These are phyloP conservation scores for Scaptomyza flava DNA, from an alignment of 2,888 invertebrate genomes.

Conservation along the genomic window DNA sequence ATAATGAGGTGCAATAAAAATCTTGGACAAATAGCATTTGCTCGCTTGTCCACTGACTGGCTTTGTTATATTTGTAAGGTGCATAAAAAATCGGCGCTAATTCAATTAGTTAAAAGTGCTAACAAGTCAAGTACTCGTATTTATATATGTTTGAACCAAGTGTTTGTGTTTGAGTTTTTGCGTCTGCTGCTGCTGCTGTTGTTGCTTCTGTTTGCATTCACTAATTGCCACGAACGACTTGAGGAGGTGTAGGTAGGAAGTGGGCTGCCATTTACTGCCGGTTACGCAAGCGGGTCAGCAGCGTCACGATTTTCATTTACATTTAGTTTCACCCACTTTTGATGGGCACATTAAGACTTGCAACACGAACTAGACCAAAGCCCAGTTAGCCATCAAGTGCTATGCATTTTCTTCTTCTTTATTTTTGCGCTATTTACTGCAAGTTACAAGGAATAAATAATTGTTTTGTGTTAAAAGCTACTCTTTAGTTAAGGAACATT, in stretches of 20 bases:
- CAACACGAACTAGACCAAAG: conserved; percentile 29
- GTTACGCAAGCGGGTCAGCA: conserved; percentile 71
- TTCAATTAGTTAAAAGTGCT: conserved; percentile 69
- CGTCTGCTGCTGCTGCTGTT: conserved; percentile 1
- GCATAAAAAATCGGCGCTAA: conserved; percentile 60
- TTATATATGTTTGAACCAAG: conserved; percentile 25
- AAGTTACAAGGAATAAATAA: neutral
- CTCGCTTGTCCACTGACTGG: conserved; percentile 4
- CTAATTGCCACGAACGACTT: conserved; percentile 62
- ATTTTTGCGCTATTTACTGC: neutral
- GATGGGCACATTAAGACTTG: conserved; percentile 32
- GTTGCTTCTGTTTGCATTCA: conserved; percentile 46
- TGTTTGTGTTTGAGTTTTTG: conserved; percentile 21
- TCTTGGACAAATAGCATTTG: conserved; percentile 39
- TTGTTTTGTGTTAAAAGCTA: neutral
- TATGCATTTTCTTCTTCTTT: neutral
- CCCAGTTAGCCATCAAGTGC: conserved; percentile 6
- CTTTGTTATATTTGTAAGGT: conserved; percentile 10
- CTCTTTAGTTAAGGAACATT: neutral
- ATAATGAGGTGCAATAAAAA: conserved; percentile 65
- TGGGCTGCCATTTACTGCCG: conserved; percentile 33
- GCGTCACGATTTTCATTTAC: conserved; percentile 57
- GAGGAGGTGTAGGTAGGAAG: conserved; percentile 62
- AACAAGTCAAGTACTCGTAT: conserved; percentile 31
- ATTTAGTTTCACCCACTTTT: conserved; percentile 35